Conservation (phyloP, 2,113 vertebrate genomes). For the Raja brachyura region DNA sequence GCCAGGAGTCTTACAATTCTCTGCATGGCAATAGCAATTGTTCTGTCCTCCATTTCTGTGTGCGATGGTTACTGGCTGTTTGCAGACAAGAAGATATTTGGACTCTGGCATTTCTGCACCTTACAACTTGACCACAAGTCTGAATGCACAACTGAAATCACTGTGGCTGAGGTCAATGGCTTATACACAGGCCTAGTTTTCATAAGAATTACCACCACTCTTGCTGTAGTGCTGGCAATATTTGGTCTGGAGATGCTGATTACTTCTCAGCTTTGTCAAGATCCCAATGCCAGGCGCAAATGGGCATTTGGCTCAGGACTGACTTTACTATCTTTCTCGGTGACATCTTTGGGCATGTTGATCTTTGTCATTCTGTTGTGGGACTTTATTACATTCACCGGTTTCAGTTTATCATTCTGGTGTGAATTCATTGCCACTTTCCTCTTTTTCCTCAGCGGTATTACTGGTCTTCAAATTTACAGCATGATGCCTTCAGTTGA, state of each 20-base stretch:
- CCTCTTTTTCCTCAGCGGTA: slow-evolving; percentile 69
- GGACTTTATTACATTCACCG: slow-evolving; percentile 47
- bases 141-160: slow-evolving; percentile 57
- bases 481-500: slow-evolving; percentile 48
- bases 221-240: slow-evolving; percentile 64
- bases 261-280: slow-evolving; percentile 69
- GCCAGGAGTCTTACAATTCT: slow-evolving; percentile 64
- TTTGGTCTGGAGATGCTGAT: slow-evolving; percentile 74
- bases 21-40: slow-evolving; percentile 56
- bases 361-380: slow-evolving; percentile 60
- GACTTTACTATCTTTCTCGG: slow-evolving; percentile 55
- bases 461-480: slow-evolving; percentile 67
- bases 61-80: slow-evolving; percentile 72
- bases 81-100: slow-evolving; percentile 50
- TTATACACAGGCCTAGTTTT: slow-evolving; percentile 52
- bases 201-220: slow-evolving; percentile 52
- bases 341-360: slow-evolving; percentile 57
- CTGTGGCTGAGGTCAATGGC: slow-evolving; percentile 49
- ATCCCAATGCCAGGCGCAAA: slow-evolving; percentile 49
- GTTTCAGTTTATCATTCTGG: slow-evolving; percentile 71
- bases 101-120: slow-evolving; percentile 69
- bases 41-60: slow-evolving; percentile 65
- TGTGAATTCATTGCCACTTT: slow-evolving; percentile 62
- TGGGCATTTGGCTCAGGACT: slow-evolving; percentile 63
- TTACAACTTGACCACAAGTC: slow-evolving; percentile 39